phyloP scores from a whole-genome alignment of 1,140 invertebrate species.

The Eriosoma lanigerum region DNA sequence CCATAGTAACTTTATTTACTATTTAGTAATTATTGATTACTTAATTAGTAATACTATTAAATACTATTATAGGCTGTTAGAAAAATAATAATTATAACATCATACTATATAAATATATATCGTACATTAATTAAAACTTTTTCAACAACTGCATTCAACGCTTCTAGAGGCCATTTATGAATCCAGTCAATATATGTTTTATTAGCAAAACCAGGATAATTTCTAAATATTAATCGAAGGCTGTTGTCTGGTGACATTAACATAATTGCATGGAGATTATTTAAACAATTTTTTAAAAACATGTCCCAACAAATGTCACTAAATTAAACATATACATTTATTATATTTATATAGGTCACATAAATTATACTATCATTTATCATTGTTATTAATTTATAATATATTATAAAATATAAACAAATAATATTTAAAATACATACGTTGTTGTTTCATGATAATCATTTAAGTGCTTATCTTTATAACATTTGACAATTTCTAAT shows the following conservation, averaged over 20 bases:
- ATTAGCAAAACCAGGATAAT: conserved; percentile 88
- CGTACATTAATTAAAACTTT: conserved; percentile 32
- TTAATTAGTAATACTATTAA: no score
- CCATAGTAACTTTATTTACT: no score
- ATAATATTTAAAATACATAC: background rate
- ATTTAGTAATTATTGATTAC: no score
- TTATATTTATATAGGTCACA: no score
- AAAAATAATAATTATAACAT: no score
- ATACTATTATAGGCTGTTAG: no score
- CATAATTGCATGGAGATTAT: conserved; percentile 85
- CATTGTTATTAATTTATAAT: no score
- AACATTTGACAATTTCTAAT: background rate
- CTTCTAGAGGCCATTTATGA: conserved; percentile 87
- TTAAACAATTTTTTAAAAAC: conserved; percentile 73
- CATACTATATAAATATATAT: background rate
- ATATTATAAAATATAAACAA: background rate
- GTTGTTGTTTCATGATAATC: background rate
- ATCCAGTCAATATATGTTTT: conserved; percentile 94
- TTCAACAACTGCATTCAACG: conserved; percentile 79
- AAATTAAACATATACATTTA: conserved; percentile 17
- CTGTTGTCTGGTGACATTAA: conserved; percentile 83
- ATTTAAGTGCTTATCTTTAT: background rate
- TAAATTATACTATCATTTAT: no score
- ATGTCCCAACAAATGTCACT: conserved; percentile 80
- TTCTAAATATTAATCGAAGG: conserved; percentile 77